These are phyloP conservation scores for Deilephila porcellus DNA, from an alignment of 2,888 invertebrate genomes.

Conservation along the genomic window DNA sequence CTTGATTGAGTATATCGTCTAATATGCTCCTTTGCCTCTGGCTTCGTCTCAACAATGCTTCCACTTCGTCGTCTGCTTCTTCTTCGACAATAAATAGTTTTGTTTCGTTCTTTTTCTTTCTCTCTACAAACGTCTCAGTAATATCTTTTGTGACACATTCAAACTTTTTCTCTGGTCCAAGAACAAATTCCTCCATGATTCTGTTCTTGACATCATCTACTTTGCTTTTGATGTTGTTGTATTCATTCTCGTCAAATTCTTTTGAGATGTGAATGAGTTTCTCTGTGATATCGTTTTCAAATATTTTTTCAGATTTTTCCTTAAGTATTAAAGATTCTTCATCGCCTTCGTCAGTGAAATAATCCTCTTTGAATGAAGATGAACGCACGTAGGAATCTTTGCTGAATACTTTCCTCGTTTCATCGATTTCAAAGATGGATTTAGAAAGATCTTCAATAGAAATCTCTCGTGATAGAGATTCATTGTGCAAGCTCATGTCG, in stretches of 20 bases:
- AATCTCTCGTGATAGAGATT: conserved; percentile 83
- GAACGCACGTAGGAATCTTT: conserved; percentile 78
- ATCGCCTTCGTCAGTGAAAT: conserved; percentile 70
- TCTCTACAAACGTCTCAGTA: conserved; percentile 70
- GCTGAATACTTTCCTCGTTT: conserved; percentile 78
- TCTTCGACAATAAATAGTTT: conserved; percentile 74
- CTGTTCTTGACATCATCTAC: conserved; percentile 74
- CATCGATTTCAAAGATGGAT: conserved; percentile 80
- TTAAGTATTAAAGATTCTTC: conserved; percentile 72
- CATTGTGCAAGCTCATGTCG: conserved; percentile 84
- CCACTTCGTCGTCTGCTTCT: conserved; percentile 85
- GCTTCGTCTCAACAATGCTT: conserved; percentile 86
- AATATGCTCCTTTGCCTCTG: conserved; percentile 88
- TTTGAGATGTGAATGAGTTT: conserved; percentile 77
- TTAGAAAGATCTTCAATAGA: conserved; percentile 85
- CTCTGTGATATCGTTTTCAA: conserved; percentile 79
- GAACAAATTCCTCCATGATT: conserved; percentile 75
- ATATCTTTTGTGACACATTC: conserved; percentile 75
- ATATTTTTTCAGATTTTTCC: conserved; percentile 75
- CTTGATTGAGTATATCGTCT: conserved; percentile 87
- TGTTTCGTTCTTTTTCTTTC: conserved; percentile 60
- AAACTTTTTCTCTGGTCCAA: conserved; percentile 63
- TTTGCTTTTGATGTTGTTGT: conserved; percentile 62
- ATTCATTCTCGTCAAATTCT: conserved; percentile 75
- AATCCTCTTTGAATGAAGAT: conserved; percentile 81